Conservation (phyloP, 2,113 vertebrate genomes). For the Chloropsis cyanopogon region DNA sequence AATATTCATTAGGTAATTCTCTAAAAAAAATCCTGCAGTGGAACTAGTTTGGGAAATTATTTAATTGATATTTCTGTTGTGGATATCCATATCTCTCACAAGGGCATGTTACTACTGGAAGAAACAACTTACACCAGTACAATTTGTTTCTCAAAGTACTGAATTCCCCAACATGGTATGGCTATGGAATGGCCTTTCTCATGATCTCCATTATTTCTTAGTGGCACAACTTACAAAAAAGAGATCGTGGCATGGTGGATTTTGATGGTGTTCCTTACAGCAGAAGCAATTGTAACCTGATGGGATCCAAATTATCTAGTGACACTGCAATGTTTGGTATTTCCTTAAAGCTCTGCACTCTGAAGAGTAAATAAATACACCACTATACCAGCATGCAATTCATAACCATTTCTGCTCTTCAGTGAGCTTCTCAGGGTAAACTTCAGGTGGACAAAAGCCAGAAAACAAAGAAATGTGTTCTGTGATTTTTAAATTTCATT, state of each 20-base stretch:
- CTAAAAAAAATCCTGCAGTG: not conserved
- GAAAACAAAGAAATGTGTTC: not conserved
- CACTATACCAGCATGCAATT: not conserved
- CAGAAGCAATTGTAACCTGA: not conserved
- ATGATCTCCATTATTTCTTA: not conserved
- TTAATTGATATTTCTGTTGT: not conserved
- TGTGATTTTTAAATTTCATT: not conserved
- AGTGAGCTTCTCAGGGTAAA: not conserved
- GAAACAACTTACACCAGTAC: not conserved
- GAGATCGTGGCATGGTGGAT: rapidly evolving
- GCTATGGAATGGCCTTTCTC: not conserved
- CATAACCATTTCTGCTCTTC: not conserved
- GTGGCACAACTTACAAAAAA: not conserved
- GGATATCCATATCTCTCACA: not conserved
- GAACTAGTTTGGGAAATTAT: not conserved
- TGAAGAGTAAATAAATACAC: not conserved
- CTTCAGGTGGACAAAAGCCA: not conserved
- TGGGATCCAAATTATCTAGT: not conserved
- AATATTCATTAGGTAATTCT: not conserved
- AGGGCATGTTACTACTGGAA: not conserved
- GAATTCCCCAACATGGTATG: not conserved
- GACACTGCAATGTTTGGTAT: not conserved
- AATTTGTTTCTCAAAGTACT: not conserved
- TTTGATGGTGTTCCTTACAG: not conserved
- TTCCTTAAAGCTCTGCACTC: not conserved